These are phyloP conservation scores for Brachyhypopomus gauderio DNA, from an alignment of 2,113 vertebrate species.

Conservation along the genomic window DNA sequence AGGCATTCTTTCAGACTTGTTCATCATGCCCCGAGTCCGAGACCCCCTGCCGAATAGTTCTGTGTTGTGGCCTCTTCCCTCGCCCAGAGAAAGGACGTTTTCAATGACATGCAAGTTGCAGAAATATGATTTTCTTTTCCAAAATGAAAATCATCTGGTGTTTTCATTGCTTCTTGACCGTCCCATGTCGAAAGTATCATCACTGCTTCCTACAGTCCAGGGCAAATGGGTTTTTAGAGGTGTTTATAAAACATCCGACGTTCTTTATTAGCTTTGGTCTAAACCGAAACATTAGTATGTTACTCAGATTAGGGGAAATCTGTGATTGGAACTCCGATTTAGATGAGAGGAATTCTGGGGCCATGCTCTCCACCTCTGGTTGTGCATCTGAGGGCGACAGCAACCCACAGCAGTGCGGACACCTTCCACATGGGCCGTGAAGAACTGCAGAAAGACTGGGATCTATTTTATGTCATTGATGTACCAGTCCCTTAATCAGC, in stretches of 20 bases:
- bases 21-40: neutral
- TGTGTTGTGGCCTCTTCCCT: slow-evolving; percentile 41
- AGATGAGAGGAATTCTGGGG: neutral
- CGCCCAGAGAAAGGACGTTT: slow-evolving; percentile 1
- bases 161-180: slow-evolving; percentile 1
- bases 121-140: slow-evolving; percentile 20
- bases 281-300: no score
- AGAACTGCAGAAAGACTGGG: slow-evolving; percentile 23
- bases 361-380: neutral
- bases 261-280: no score
- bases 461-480: slow-evolving; percentile 5
- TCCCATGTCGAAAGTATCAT: slow-evolving; percentile 1
- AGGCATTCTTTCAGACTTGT: neutral
- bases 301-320: no score
- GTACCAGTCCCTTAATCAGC: slow-evolving; percentile 3
- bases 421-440: slow-evolving; percentile 9
- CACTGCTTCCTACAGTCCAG: neutral
- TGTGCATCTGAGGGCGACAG: neutral
- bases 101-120: neutral
- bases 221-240: neutral
- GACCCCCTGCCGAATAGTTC: slow-evolving; percentile 48
- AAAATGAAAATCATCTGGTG: slow-evolving; percentile 35
- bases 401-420: neutral
- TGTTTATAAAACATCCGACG: neutral
- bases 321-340: neutral